Evolutionary conservation across 2,888 invertebrate genomes (phyloP).

Genomic region (Strigamia transsilvanica): DNA sequence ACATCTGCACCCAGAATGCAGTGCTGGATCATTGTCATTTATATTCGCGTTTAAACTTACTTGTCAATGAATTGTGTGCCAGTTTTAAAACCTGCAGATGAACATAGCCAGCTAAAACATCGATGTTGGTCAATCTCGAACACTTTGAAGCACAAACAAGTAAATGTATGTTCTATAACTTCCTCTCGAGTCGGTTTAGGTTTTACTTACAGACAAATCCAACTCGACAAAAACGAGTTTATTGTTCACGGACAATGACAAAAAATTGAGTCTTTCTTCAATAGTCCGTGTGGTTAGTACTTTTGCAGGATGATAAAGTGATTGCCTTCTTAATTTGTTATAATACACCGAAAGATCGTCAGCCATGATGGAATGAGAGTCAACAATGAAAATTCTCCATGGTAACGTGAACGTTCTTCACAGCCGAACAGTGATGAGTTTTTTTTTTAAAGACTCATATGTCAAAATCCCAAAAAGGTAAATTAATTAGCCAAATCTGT

Average conservation of each 20-base stretch:
- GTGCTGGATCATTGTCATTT: no score
- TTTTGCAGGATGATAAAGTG: background rate
- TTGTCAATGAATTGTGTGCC: slow-evolving; percentile 5
- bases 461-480: no score
- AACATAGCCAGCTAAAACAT: slow-evolving; percentile 21
- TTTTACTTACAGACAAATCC: slow-evolving; percentile 10
- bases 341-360: background rate
- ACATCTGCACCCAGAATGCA: background rate
- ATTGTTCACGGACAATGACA: background rate
- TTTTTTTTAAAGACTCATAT: no score
- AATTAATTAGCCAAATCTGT: no score
- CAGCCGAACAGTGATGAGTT: no score
- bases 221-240: slow-evolving; percentile 26
- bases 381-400: background rate
- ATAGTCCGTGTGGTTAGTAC: background rate
- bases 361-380: background rate
- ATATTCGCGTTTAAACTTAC: no score
- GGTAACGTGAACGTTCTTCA: background rate
- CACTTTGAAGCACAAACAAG: slow-evolving; percentile 13
- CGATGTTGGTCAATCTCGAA: slow-evolving; percentile 27
- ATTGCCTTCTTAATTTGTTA: background rate
- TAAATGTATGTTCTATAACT: background rate
- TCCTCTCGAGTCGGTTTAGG: no score
- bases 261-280: background rate
- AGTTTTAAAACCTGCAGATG: slow-evolving; percentile 44